Percentiles rank a stretch among this genome's conserved stretches.
Conservation (phyloP, 2,797 vertebrate species). For the Toxotes lorentzi region DNA sequence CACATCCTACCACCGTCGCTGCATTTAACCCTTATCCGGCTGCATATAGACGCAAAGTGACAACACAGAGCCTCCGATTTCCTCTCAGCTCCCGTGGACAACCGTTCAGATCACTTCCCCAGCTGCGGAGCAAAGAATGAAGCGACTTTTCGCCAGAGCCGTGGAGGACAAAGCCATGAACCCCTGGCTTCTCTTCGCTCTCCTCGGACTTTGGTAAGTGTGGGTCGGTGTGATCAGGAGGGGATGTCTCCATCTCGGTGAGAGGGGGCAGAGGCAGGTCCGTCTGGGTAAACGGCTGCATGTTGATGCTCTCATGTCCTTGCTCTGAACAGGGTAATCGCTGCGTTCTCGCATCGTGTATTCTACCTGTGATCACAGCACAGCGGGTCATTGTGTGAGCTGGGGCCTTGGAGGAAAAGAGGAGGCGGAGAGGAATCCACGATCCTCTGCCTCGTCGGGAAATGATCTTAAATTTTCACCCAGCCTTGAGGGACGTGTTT, state of each 20-base stretch:
- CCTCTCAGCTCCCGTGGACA: background rate
- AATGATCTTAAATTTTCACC: background rate
- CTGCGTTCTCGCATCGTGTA: background rate
- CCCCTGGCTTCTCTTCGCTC: slow-evolving; percentile 74
- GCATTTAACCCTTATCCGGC: slow-evolving; percentile 30
- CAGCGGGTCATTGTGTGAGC: background rate
- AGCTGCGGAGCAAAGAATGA: slow-evolving; percentile 38
- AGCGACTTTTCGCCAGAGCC: slow-evolving; percentile 18
- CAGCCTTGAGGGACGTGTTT: slow-evolving; percentile 2
- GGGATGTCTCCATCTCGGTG: slow-evolving; percentile 5
- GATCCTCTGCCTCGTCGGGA: background rate
- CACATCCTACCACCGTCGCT: slow-evolving; percentile 6
- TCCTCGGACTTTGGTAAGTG: slow-evolving; percentile 84
- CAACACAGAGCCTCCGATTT: background rate
- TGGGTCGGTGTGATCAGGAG: background rate
- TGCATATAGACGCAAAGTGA: slow-evolving; percentile 15
- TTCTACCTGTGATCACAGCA: background rate
- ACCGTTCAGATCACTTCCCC: background rate
- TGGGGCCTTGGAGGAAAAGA: background rate
- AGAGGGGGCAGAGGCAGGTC: background rate
- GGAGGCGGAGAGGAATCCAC: background rate
- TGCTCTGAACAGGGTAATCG: background rate
- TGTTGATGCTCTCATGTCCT: slow-evolving; percentile 2
- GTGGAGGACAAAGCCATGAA: slow-evolving; percentile 68
- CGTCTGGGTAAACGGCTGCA: slow-evolving; percentile 4